phyloP scores from a whole-genome alignment of 1,140 invertebrate species.

The Acromyrmex heyeri region DNA sequence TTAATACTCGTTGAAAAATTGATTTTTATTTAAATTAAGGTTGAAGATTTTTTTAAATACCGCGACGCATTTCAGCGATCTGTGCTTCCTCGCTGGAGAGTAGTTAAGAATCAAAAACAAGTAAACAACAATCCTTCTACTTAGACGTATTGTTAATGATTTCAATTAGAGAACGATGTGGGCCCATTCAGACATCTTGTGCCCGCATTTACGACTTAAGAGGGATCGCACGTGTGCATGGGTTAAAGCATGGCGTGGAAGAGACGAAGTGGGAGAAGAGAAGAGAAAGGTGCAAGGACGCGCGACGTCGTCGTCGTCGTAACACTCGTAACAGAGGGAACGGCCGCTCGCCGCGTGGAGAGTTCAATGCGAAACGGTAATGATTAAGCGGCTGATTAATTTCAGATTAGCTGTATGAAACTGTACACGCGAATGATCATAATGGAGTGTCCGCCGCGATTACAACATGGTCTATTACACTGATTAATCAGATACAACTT shows the following conservation, averaged over 20 bases:
- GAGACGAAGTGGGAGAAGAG: conserved; percentile 8
- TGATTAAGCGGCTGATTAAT: conserved; percentile 82
- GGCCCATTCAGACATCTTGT: conserved; percentile 1
- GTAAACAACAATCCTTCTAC: neutral
- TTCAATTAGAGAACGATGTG: conserved; percentile 46
- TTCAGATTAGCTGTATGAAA: conserved; percentile 79
- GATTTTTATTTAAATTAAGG: conserved; percentile 28
- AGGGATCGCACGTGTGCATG: conserved; percentile 25
- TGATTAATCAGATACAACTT: conserved; percentile 82
- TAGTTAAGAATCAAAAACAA: neutral
- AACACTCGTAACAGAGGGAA: conserved; percentile 52
- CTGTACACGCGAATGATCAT: conserved; percentile 79
- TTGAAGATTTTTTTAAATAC: neutral
- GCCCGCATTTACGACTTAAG: conserved; percentile 33
- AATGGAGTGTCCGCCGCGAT: conserved; percentile 80
- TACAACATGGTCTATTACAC: conserved; percentile 80
- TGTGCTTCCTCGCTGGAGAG: neutral
- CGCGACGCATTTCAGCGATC: neutral
- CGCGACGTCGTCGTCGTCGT: neutral
- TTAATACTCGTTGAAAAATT: conserved; percentile 1
- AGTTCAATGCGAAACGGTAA: conserved; percentile 71
- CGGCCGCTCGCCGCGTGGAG: conserved; percentile 52
- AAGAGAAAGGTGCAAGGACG: conserved; percentile 28
- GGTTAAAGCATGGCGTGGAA: neutral
- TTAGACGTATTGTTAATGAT: conserved; percentile 25